A percentile compares a stretch with the other conserved stretches of the same genome.
These are phyloP conservation scores for Psephotus haematonotus DNA, from an alignment of 2,113 vertebrate genomes.

Conservation along the genomic window DNA sequence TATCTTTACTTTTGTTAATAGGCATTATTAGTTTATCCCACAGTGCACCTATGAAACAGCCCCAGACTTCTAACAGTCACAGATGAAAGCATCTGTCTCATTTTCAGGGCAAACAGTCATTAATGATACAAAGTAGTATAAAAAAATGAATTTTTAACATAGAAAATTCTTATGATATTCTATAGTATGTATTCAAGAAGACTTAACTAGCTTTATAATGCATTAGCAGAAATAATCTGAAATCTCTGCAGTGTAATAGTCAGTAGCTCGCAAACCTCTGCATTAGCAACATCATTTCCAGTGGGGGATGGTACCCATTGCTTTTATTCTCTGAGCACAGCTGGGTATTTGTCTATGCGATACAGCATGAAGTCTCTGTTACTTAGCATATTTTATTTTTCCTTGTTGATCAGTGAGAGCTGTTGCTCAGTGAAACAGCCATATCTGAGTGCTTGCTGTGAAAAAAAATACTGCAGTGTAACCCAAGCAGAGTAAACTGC, in stretches of 20 bases:
- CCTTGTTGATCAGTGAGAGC: background rate
- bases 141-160: background rate
- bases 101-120: background rate
- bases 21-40: background rate
- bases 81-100: background rate
- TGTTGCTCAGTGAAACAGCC: background rate
- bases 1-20: background rate
- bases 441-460: background rate
- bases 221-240: slow-evolving; percentile 12
- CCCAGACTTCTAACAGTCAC: background rate
- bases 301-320: background rate
- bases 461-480: slow-evolving; percentile 8
- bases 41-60: background rate
- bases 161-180: background rate
- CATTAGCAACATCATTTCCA: slow-evolving; percentile 29
- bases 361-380: background rate
- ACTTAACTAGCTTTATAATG: background rate
- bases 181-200: background rate
- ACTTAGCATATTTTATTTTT: background rate
- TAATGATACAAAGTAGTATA: background rate
- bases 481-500: slow-evolving; percentile 41
- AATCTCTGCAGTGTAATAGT: slow-evolving; percentile 33
- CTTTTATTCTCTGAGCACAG: background rate
- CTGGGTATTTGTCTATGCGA: background rate
- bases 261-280: slow-evolving; percentile 30